Evolutionary conservation across 2,113 vertebrate species (phyloP).

Genomic region (Saccopteryx bilineata): DNA sequence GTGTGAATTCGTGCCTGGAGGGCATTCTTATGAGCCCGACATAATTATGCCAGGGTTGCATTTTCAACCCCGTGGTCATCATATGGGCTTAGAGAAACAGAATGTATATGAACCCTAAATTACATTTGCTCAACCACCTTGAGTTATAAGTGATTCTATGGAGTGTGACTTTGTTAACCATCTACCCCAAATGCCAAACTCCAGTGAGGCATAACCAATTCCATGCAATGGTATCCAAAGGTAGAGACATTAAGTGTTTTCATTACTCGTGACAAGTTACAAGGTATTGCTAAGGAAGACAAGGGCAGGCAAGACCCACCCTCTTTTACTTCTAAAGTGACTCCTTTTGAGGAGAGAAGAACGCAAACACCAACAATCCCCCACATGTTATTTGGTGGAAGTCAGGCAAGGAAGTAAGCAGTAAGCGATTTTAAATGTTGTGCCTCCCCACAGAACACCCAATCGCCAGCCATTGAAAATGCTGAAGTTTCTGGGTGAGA

Average conservation of each 20-base stretch:
- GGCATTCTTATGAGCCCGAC: conserved; percentile 27
- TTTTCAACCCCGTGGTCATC: conserved; percentile 64
- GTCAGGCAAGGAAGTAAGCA: background rate
- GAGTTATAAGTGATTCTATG: conserved; percentile 50
- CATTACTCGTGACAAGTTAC: conserved; percentile 46
- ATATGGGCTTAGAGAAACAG: conserved; percentile 48
- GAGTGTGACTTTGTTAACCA: conserved; percentile 74
- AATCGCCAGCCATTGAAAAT: background rate
- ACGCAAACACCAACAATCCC: background rate
- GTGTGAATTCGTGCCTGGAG: background rate
- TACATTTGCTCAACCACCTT: conserved; percentile 55
- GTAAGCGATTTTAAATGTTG: background rate
- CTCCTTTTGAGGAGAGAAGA: conserved; percentile 29
- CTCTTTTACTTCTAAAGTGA: background rate
- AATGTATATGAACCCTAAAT: conserved; percentile 59
- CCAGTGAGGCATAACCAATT: conserved; percentile 54
- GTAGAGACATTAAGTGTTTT: conserved; percentile 11
- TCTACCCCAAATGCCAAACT: conserved; percentile 61
- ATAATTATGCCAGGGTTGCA: background rate
- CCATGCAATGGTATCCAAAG: background rate
- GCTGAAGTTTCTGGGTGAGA: background rate
- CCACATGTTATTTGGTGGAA: background rate
- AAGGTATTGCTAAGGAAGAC: conserved; percentile 47
- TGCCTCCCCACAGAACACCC: background rate
- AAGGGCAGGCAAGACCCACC: background rate